phyloP scores from a whole-genome alignment of 2,797 vertebrate species.

The Strix occidentalis region DNA sequence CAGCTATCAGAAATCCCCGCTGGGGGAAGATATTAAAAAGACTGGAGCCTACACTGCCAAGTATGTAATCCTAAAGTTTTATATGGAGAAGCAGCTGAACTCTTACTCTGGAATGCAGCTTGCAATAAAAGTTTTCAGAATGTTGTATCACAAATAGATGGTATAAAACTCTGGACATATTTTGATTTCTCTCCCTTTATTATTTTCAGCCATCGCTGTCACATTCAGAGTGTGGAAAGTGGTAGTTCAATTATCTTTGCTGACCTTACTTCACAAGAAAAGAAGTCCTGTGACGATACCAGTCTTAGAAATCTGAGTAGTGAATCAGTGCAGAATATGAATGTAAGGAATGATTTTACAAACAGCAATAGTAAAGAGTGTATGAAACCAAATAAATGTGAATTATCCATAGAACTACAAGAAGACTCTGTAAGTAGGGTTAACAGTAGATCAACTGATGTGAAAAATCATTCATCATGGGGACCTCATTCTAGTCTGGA shows the following conservation, averaged over 20 bases:
- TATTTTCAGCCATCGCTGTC: slow-evolving; percentile 44
- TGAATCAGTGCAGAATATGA: slow-evolving; percentile 37
- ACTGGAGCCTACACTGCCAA: neutral
- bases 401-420: neutral
- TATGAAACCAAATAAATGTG: neutral
- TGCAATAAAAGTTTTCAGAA: neutral
- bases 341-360: neutral
- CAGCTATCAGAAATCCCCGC: neutral
- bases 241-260: slow-evolving; percentile 89
- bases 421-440: neutral
- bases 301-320: neutral
- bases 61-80: neutral
- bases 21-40: neutral
- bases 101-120: neutral
- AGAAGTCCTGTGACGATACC: slow-evolving; percentile 22
- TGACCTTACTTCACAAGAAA: slow-evolving; percentile 72
- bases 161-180: neutral
- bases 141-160: neutral
- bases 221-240: slow-evolving; percentile 69
- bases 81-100: neutral
- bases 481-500: neutral
- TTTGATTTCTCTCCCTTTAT: neutral
- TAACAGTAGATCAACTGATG: neutral
- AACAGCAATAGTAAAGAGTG: neutral
- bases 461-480: neutral